Percentiles rank a stretch among this genome's conserved stretches.
Evolutionary conservation across 2,888 invertebrate species (phyloP).

Genomic region (Elegia similella): DNA sequence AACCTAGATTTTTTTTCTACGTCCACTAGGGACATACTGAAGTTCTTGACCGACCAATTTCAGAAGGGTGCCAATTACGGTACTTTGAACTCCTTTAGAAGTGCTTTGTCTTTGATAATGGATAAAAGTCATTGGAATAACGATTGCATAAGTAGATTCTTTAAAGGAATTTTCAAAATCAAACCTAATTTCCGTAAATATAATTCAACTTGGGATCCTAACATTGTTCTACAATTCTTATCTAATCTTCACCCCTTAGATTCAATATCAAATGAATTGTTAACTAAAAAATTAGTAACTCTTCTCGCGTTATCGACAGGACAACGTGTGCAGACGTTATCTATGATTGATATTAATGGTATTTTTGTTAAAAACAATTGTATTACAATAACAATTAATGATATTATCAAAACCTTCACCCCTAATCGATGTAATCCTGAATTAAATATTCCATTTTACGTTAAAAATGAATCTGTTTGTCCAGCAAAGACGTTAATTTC

Average conservation of each 20-base stretch:
- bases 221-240: constrained; percentile 7
- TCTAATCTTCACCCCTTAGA: constrained; percentile 6
- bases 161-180: constrained; percentile 8
- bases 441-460: constrained; percentile 16
- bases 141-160: not conserved
- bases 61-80: not conserved
- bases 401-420: constrained; percentile 19
- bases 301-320: constrained; percentile 20
- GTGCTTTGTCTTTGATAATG: no score
- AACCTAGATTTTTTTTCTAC: not conserved
- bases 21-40: not conserved
- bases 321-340: constrained; percentile 21
- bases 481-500: constrained; percentile 12
- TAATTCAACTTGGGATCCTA: constrained; percentile 12
- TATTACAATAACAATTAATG: constrained; percentile 15
- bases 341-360: constrained; percentile 17
- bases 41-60: not conserved
- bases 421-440: not conserved
- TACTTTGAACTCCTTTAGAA: no score
- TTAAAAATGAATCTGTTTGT: constrained; percentile 12
- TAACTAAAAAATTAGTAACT: constrained; percentile 19
- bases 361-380: not conserved
- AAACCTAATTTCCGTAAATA: constrained; percentile 12
- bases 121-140: not conserved
- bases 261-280: not conserved